phyloP scores from a whole-genome alignment of 2,113 vertebrate species.

The Coptodon bakossiorum region DNA sequence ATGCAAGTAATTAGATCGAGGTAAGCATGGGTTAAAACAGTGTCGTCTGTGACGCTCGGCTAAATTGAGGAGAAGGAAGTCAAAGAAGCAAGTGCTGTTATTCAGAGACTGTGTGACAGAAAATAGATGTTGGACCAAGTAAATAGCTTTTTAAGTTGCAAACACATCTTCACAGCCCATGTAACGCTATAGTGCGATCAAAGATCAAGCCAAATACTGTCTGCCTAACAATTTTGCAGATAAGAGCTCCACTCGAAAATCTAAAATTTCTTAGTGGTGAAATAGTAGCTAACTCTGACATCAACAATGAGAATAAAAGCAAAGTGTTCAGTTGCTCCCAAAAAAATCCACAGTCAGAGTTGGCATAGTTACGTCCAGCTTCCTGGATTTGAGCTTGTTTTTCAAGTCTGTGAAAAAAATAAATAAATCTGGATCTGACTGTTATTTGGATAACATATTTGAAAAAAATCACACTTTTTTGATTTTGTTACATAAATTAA shows the following conservation, averaged over 20 bases:
- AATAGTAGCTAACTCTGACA: not conserved
- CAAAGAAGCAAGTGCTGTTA: not conserved
- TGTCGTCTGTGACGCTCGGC: not conserved
- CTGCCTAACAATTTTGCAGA: not conserved
- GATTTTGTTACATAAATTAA: not conserved
- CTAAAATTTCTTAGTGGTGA: not conserved
- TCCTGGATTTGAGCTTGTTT: not conserved
- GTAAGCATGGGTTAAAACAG: not conserved
- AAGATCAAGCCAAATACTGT: not conserved
- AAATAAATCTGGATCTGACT: not conserved
- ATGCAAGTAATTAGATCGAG: conserved; percentile 8
- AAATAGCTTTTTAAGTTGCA: not conserved
- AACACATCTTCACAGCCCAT: not conserved
- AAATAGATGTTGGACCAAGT: not conserved
- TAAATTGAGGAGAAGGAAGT: not conserved
- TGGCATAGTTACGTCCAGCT: not conserved
- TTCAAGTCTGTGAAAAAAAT: not conserved
- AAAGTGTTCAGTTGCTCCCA: not conserved
- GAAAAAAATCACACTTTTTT: not conserved
- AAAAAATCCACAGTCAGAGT: not conserved
- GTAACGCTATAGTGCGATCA: not conserved
- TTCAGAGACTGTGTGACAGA: not conserved
- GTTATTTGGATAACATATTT: not conserved
- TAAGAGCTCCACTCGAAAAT: not conserved
- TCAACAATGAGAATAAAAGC: not conserved